Conservation (phyloP, 2,888 invertebrate genomes). For the Trichacis sp. region DNA sequence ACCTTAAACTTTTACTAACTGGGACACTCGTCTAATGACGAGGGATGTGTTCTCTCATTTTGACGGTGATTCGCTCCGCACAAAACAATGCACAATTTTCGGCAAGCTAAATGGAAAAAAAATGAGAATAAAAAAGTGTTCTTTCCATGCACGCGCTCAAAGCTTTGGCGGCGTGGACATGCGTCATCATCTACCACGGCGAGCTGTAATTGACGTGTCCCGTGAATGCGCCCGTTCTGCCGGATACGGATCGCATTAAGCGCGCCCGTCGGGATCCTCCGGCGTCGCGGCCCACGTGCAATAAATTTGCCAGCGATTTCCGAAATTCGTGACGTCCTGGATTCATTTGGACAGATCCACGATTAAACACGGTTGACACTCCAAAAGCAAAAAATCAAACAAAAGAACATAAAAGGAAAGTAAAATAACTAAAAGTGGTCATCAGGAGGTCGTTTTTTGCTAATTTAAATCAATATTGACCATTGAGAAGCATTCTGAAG, state of each 20-base stretch:
- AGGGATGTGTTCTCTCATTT: no score
- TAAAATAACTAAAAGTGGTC: no score
- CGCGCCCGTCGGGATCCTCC: conserved; percentile 52
- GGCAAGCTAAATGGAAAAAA: background rate
- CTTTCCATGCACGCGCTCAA: conserved; percentile 4
- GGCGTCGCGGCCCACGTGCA: conserved; percentile 22
- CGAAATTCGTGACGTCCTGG: conserved; percentile 37
- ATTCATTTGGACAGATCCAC: no score
- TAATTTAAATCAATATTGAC: no score
- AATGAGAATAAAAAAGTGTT: background rate
- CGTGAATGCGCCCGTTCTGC: conserved; percentile 59
- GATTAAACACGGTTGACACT: no score
- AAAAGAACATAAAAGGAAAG: no score
- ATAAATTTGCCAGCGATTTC: conserved; percentile 46
- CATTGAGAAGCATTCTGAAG: no score
- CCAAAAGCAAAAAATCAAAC: no score
- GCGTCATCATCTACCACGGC: conserved; percentile 52
- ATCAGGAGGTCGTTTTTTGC: no score
- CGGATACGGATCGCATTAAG: conserved; percentile 61
- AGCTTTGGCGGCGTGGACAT: conserved; percentile 40
- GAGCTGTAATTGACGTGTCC: conserved; percentile 59
- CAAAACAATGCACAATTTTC: background rate
- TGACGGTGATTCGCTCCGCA: background rate
- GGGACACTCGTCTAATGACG: no score
- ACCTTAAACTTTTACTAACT: no score